A percentile compares a stretch with the other conserved stretches of the same genome.
Evolutionary conservation across 2,888 invertebrate genomes (phyloP).

Genomic region (Luffia ferchaultella): DNA sequence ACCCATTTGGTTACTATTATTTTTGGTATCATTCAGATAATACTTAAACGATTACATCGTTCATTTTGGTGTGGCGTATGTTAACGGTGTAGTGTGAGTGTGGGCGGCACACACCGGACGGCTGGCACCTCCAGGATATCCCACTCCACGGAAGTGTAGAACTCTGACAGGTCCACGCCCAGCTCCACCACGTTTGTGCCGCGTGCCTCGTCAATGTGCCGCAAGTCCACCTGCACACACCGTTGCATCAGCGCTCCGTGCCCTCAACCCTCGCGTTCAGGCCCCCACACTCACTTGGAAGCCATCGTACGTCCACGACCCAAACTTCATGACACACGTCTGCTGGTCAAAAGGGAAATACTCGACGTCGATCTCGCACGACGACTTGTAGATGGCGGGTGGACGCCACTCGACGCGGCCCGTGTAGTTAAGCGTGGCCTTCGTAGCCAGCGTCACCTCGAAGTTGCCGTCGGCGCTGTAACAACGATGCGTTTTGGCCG

Average conservation of each 20-base stretch:
- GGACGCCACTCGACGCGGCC: constrained; percentile 95
- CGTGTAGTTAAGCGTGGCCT: constrained; percentile 88
- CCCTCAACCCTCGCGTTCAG: background rate
- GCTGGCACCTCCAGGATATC: constrained; percentile 97
- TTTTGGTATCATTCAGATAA: no score
- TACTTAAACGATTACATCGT: no score
- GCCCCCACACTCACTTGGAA: constrained; percentile 77
- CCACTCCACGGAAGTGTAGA: constrained; percentile 99
- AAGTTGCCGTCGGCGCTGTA: constrained; percentile 93
- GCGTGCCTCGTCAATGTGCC: constrained; percentile 90
- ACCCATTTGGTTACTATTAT: no score
- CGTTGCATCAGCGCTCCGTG: background rate
- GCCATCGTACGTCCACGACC: constrained; percentile 95
- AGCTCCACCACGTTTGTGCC: constrained; percentile 90
- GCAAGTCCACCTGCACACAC: constrained; percentile 78
- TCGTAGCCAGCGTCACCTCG: constrained; percentile 89
- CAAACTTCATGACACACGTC: constrained; percentile 92
- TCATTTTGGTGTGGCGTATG: no score
- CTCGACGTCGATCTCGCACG: constrained; percentile 91
- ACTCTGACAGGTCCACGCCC: constrained; percentile 96
- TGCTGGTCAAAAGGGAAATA: constrained; percentile 95
- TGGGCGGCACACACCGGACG: constrained; percentile 78
- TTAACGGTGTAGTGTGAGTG: no score
- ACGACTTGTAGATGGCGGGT: constrained; percentile 95
- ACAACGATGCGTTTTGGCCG: no score